Evolutionary conservation across 1,140 invertebrate genomes (phyloP), one percentile per base, ranked within the genome.

Genomic region (Hetaerina americana): DNA sequence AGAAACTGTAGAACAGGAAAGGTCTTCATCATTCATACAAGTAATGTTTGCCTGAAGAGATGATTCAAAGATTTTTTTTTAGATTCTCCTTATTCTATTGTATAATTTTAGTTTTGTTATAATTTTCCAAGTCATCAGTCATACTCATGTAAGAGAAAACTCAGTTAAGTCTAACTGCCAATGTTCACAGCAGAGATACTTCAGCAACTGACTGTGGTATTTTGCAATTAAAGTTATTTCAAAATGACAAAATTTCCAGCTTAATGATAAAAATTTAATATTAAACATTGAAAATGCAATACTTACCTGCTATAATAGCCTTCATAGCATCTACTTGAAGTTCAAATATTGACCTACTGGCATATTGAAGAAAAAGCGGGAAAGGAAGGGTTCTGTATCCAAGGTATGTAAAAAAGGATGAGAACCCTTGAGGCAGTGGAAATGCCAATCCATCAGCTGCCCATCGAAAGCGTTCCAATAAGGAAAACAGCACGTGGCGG

Each of bases 281-380:
- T 1, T 18, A 57, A 18, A 18, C 15, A 57, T 3, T 1, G 10
- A 5, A 18, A 18, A 5, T 57, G 26, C 26, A 15, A 5, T 71
- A 77, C 71, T 79, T 77, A 92, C 91, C 89, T 75, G 88, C 86
- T 77, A 94, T 88, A 73, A 94, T 92, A 68, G 86, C 85, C 83
- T 93, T 94, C 79, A 93, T 88, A 0, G 93, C 91, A 77, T 94
- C 92, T 26, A 93, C 89, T 83, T 94, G 92, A 70, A 94, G 79
- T 76, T 93, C 91, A 75, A 94, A 90, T 68, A 92, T 91, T 76
- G 90, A 89, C 71, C 90, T 83, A 75, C 90, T 87, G 40, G 92
- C 87, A 78, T 93, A 92, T 78, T 92, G 91, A 40, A 92, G 76
- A 78, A 94, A 94, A 76, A 88, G 88, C 66, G 88, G 82, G 79